Base-by-base conservation (phyloP, 1,140 invertebrate species). In the Andrena cerasifolii region DNA sequence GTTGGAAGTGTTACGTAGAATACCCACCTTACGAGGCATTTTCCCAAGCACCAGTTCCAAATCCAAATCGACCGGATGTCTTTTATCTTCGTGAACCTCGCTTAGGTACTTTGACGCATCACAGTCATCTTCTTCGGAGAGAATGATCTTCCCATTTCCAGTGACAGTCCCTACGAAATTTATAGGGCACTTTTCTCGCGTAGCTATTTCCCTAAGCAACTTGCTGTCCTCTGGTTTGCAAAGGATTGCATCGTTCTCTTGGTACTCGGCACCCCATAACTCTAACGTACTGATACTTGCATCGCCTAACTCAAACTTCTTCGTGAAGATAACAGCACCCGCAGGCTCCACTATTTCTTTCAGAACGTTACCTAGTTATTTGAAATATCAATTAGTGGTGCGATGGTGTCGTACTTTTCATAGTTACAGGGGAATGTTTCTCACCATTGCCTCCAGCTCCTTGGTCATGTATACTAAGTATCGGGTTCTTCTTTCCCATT, bases 221-320 rank as follows among this genome's bases (percentile, higher is more conserved):
- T 91, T 73, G 12, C 95, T 93, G 84, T 97, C 94, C 68, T 96
- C 90, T 67, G 94, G 91, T 51, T 93, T 93, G 80, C 98, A 96
- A 0, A 99, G 91, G 51, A 99, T 93, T 0, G 98, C 98, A 91
- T 99, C 96, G 82, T 97, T 99, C 92, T 99, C 99, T 93, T 99
- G 99, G 88, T 99, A 99, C 90, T 99, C 99, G 0, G 98, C 99
- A 0, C 98, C 98, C 99, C 99, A 99, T 6, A 99, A 90, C 90
- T 99, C 99, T 70, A 99, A 90, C 0, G 97, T 96, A 61, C 95
- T 98, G 16, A 99, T 96, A 10, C 98, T 99, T 0, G 97, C 97
- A 93, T 99, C 99, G 10, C 98, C 99, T 12, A 99, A 92, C 79
- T 98, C 95, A 90, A 99, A 99, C 86, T 95, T 94, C 70, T 96